Evolutionary conservation across 1,140 invertebrate species (phyloP), one percentile per base, ranked within the genome.

Genomic region (Elymnias hypermnestra): DNA sequence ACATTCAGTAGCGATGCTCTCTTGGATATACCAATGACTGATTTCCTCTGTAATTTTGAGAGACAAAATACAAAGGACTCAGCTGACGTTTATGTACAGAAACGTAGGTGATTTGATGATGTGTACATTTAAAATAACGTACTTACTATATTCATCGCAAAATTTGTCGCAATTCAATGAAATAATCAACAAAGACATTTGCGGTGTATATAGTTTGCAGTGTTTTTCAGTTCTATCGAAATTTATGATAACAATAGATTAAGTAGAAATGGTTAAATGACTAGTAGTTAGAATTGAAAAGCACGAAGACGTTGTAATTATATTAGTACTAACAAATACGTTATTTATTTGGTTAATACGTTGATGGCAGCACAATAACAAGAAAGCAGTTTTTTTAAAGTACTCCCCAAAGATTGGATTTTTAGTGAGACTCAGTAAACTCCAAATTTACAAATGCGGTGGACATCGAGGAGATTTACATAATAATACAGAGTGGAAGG

Each of bases 21-120:
- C 3, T 72, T 57, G 54, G 66, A 72, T 66, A 29, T 47, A 37
- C 61, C 35, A 71, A 87, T 63, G 72, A 69, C 59, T 57, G 60
- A 40, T 17, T 87, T 81, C 63, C 65, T 50, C 42, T 92, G 90
- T 70, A 55, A 45, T 21, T 88, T 89, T 58, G 55, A 63, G 52
- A 56, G 58, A 62, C 49, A 49, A 65, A 55, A 63, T 41, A 25
- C 44, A 53, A 45, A 39, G 46, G 57, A 63, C 25, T 51, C 19
- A 33, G 72, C 61, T 64, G 47, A 63, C 53, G 56, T 70, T 74
- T 70, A 69, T 88, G 53, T 63, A 62, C 36, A 79, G 86, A 61
- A 63, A 74, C 52, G 87, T 88, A 83, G 70, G 77, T 82, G 74
- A 71, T 71, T 64, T 69, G 59, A 64, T 48, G 53, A 69, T 62